Evolutionary conservation across 1,140 invertebrate genomes (phyloP).

Genomic region (Neodiprion pinetum): DNA sequence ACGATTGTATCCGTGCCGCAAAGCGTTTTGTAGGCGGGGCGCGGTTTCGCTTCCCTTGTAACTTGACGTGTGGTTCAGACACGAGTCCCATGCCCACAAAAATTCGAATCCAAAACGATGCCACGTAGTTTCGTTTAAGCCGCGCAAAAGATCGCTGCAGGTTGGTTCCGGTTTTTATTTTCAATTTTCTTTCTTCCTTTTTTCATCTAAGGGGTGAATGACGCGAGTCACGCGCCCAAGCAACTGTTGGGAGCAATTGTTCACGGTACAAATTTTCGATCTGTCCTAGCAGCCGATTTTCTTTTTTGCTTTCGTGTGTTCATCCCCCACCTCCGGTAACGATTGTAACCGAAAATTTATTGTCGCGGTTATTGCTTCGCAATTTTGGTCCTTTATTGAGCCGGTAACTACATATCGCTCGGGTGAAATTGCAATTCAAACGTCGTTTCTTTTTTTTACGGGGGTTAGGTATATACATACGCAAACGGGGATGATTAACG

Average conservation of each 20-base stretch:
- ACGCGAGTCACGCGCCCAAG: neutral
- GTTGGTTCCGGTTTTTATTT: neutral
- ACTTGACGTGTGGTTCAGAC: neutral
- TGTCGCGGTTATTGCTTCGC: neutral
- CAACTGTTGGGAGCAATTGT: neutral
- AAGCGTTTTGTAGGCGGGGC: neutral
- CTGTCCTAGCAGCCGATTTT: neutral
- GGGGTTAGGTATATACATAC: no score
- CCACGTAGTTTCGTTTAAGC: neutral
- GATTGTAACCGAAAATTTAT: neutral
- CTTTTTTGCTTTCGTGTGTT: neutral
- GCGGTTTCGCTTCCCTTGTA: neutral
- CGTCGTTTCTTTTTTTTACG: neutral
- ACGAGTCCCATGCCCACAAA: neutral
- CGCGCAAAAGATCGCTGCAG: neutral
- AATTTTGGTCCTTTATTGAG: neutral
- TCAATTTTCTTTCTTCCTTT: neutral
- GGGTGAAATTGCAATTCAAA: neutral
- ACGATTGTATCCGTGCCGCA: neutral
- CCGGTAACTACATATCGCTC: neutral
- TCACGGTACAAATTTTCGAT: neutral
- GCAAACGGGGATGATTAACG: no score
- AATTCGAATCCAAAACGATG: neutral
- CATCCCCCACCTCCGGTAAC: neutral
- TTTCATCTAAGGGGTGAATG: neutral